Conservation (phyloP, 2,113 vertebrate species). For the Muntiacus muntjak region DNA sequence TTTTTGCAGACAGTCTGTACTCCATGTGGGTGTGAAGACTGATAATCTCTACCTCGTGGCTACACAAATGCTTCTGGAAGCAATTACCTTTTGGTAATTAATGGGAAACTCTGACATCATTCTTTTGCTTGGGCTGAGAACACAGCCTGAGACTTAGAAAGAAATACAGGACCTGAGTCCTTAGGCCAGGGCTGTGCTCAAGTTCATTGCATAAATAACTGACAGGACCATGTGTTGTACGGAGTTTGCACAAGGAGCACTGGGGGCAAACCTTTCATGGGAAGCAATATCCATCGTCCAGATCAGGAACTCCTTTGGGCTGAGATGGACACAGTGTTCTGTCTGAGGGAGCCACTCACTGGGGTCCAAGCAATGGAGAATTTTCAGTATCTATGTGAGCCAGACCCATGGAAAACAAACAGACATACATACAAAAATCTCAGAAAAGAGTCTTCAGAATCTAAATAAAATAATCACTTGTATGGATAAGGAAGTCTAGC, state of each 20-base stretch:
- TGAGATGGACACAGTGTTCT: constrained; percentile 76
- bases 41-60: neutral
- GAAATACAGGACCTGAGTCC: neutral
- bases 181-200: neutral
- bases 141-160: neutral
- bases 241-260: neutral
- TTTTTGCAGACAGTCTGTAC: neutral
- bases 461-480: neutral
- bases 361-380: constrained; percentile 82
- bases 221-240: fast-evolving
- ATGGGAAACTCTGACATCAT: neutral
- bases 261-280: constrained; percentile 83
- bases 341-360: constrained; percentile 80
- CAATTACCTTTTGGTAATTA: neutral
- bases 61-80: neutral
- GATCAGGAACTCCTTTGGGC: constrained; percentile 81
- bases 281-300: constrained; percentile 83
- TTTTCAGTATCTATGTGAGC: constrained; percentile 84
- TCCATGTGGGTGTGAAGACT: neutral
- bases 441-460: neutral
- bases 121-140: neutral
- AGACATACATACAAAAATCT: neutral
- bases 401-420: neutral
- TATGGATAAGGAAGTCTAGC: neutral
- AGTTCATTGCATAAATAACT: neutral